phyloP scores from a whole-genome alignment of 2,797 vertebrate genomes.

The Ctenochaetus hawaiiensis region DNA sequence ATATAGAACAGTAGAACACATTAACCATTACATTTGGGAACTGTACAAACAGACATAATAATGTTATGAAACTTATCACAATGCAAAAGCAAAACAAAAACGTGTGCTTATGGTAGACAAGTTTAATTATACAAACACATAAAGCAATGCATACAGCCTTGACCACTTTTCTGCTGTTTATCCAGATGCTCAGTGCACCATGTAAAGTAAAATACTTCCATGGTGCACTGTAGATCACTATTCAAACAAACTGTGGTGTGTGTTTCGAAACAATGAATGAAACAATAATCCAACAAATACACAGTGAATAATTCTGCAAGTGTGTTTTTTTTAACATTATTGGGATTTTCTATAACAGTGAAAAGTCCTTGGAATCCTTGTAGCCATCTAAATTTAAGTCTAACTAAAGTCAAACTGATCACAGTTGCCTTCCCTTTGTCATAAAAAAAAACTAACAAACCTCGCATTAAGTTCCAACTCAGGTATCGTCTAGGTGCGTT shows the following conservation, averaged over 20 bases:
- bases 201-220: not conserved
- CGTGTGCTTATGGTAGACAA: not conserved
- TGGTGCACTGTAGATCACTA: not conserved
- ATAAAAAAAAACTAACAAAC: too few relatives aligned
- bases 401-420: too few relatives aligned
- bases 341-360: not conserved
- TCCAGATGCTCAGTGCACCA: not conserved
- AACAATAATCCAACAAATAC: not conserved
- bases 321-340: not conserved
- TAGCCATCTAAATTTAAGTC: too few relatives aligned
- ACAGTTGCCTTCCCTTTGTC: too few relatives aligned
- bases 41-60: not conserved
- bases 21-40: not conserved
- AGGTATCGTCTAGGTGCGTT: not conserved
- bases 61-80: not conserved
- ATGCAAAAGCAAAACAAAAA: not conserved
- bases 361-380: not conserved
- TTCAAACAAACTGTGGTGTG: not conserved
- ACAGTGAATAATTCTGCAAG: not conserved
- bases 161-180: not conserved
- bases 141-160: too few relatives aligned
- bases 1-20: not conserved
- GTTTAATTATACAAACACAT: not conserved
- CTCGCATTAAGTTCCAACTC: too few relatives aligned
- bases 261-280: not conserved